Conservation (phyloP, 2,113 vertebrate genomes). For the Physeter macrocephalus region DNA sequence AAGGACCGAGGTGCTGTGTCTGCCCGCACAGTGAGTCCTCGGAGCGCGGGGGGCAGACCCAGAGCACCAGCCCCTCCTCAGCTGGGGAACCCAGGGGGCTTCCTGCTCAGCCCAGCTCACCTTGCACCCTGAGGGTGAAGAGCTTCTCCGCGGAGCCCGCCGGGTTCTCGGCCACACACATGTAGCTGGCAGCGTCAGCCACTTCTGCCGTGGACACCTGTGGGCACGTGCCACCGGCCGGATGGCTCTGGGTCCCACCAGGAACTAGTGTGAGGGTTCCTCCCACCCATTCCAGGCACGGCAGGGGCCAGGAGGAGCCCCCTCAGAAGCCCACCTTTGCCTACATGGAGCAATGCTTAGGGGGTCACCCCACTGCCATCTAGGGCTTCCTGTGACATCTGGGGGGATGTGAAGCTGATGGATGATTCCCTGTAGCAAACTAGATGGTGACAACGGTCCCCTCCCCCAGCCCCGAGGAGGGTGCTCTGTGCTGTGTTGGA, state of each 20-base stretch:
- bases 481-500: not conserved
- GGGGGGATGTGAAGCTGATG: rapidly evolving
- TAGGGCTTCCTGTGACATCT: not conserved
- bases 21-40: not conserved
- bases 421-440: not conserved
- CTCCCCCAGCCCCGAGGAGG: not conserved
- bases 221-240: rapidly evolving
- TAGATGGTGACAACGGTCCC: rapidly evolving
- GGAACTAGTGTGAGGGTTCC: rapidly evolving
- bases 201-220: constrained; percentile 85
- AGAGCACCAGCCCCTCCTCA: not conserved
- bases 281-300: rapidly evolving
- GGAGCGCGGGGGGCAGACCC: rapidly evolving
- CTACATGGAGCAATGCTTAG: rapidly evolving
- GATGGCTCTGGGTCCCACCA: rapidly evolving
- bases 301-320: not conserved
- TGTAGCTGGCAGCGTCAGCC: constrained; percentile 84
- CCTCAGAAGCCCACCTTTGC: not conserved
- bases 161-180: constrained; percentile 88
- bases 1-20: rapidly evolving
- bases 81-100: rapidly evolving
- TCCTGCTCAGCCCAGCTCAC: constrained; percentile 69
- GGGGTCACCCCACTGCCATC: rapidly evolving
- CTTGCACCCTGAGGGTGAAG: constrained; percentile 88
- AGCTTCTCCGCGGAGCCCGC: constrained; percentile 87